Conservation (phyloP, 2,113 vertebrate genomes). For the Taurulus bubalis region DNA sequence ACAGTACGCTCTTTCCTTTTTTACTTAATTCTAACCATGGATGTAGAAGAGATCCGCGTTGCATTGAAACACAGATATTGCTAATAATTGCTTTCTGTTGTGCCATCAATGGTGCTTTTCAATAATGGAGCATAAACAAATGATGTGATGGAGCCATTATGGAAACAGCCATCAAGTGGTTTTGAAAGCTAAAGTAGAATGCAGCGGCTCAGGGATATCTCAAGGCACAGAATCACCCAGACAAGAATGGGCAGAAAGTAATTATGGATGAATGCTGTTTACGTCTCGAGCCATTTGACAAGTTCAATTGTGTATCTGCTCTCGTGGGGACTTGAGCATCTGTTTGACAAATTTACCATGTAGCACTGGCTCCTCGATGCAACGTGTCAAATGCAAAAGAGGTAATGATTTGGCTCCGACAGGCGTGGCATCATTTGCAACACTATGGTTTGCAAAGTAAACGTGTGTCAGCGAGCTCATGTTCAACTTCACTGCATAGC, state of each 20-base stretch:
- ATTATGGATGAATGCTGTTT: constrained; percentile 61
- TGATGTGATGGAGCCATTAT: constrained; percentile 67
- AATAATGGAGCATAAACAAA: constrained; percentile 46
- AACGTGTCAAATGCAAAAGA: constrained; percentile 13
- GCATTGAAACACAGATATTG: constrained; percentile 24
- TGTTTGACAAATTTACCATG: constrained; percentile 38
- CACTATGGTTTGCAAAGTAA: not conserved
- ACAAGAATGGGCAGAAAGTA: constrained; percentile 59
- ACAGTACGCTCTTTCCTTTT: constrained; percentile 19
- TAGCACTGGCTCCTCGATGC: constrained; percentile 5
- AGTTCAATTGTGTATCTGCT: constrained; percentile 49
- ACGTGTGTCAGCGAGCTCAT: constrained; percentile 18
- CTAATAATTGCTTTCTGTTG: constrained; percentile 45
- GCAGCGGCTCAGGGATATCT: constrained; percentile 64
- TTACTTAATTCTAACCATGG: constrained; percentile 23
- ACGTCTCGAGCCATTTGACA: constrained; percentile 57
- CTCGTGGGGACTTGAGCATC: constrained; percentile 26
- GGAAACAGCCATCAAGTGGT: constrained; percentile 62
- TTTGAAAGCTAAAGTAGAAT: constrained; percentile 53
- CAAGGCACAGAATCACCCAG: constrained; percentile 54
- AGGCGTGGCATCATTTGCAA: constrained; percentile 8
- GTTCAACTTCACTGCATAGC: constrained; percentile 24
- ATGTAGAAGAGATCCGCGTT: constrained; percentile 14
- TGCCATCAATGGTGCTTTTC: constrained; percentile 54
- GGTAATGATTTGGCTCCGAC: constrained; percentile 4